These are phyloP conservation scores for Xerus rutilus DNA, from an alignment of 2,797 vertebrate species.

Conservation along the genomic window DNA sequence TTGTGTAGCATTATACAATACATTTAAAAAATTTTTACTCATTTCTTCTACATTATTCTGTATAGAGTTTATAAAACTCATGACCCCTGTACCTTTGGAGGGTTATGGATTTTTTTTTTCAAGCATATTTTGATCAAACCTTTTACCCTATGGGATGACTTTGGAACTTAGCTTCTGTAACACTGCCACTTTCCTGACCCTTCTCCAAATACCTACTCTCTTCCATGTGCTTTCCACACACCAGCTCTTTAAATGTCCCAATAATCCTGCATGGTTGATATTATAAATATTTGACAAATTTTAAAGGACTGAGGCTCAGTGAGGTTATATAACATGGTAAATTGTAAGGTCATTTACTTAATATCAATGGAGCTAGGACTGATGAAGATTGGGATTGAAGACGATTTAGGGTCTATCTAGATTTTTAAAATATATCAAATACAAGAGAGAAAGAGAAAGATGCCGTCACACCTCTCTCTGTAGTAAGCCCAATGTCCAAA, in stretches of 20 bases:
- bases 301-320: neutral
- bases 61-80: neutral
- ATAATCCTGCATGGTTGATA: neutral
- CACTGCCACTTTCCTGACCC: neutral
- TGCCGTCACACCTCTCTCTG: neutral
- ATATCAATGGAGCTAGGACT: neutral
- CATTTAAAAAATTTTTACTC: neutral
- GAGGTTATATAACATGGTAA: neutral
- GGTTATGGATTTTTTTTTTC: neutral
- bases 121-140: neutral
- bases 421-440: constrained; percentile 11
- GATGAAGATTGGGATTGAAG: neutral
- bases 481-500: neutral
- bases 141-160: neutral
- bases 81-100: neutral
- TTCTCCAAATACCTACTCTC: neutral
- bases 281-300: constrained; percentile 15
- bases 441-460: neutral
- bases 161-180: neutral
- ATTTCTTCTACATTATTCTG: neutral
- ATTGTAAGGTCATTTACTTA: neutral
- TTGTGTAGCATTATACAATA: neutral
- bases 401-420: neutral
- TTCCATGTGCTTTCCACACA: neutral
- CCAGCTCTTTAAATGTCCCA: neutral